phyloP scores from a whole-genome alignment of 2,888 invertebrate genomes.

The Dryomyza anilis region DNA sequence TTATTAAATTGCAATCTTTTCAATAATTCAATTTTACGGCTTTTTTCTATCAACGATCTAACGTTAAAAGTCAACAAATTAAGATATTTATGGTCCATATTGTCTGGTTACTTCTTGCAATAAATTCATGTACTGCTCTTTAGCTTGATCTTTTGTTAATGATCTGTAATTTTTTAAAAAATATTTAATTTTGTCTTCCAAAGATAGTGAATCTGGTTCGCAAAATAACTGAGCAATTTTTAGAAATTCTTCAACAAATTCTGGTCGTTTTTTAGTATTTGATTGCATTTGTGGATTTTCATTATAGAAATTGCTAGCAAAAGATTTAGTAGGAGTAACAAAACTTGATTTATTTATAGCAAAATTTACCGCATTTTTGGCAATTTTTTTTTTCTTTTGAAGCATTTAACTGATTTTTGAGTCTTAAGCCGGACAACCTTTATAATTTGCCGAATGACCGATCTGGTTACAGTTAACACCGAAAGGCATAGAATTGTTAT shows the following conservation, averaged over 20 bases:
- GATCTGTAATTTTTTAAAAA: background rate
- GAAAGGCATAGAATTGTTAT: background rate
- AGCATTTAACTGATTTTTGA: background rate
- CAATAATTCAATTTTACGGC: background rate
- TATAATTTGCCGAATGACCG: conserved; percentile 17
- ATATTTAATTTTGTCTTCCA: background rate
- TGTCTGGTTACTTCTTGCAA: background rate
- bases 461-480: conserved; percentile 6
- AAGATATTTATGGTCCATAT: conserved; percentile 1
- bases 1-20: background rate
- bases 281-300: background rate
- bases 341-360: background rate
- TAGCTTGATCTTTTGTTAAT: background rate
- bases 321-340: background rate
- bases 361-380: background rate
- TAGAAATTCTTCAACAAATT: conserved; percentile 5
- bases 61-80: conserved; percentile 15
- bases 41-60: conserved; percentile 10
- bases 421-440: conserved; percentile 1
- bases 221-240: background rate
- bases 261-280: background rate
- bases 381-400: background rate
- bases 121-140: background rate
- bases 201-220: background rate
- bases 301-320: background rate